Conservation (phyloP, 2,113 vertebrate genomes). For the Ramphastos sulfuratus region DNA sequence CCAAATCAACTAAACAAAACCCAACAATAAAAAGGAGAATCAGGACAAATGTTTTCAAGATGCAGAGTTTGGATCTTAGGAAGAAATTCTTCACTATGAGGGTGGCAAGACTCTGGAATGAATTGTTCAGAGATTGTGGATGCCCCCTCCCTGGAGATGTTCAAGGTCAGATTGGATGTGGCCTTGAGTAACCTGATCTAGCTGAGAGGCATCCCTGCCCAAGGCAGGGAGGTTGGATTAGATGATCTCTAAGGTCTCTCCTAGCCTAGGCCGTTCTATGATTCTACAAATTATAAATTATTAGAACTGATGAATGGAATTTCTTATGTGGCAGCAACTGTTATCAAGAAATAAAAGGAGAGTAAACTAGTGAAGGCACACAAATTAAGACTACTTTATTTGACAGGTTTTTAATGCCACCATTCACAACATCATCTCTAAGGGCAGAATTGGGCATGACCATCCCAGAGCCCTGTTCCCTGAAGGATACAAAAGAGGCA, state of each 20-base stretch:
- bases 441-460: neutral
- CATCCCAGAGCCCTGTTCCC: neutral
- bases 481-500: neutral
- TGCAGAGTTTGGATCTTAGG: no score
- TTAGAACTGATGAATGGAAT: neutral
- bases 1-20: neutral
- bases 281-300: neutral
- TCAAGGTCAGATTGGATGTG: no score
- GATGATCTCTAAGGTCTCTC: no score
- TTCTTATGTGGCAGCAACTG: neutral
- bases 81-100: no score
- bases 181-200: no score
- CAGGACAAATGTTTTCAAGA: neutral
- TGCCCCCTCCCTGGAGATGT: no score
- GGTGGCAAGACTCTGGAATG: no score
- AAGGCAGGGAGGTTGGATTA: no score
- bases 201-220: no score
- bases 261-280: no score
- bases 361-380: neutral
- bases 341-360: neutral
- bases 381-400: neutral
- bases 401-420: neutral
- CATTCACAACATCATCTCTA: neutral
- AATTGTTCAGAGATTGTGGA: no score
- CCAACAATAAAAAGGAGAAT: neutral